Evolutionary conservation across 2,797 vertebrate species (phyloP).

Genomic region (Mormyrus proboscirostris): DNA sequence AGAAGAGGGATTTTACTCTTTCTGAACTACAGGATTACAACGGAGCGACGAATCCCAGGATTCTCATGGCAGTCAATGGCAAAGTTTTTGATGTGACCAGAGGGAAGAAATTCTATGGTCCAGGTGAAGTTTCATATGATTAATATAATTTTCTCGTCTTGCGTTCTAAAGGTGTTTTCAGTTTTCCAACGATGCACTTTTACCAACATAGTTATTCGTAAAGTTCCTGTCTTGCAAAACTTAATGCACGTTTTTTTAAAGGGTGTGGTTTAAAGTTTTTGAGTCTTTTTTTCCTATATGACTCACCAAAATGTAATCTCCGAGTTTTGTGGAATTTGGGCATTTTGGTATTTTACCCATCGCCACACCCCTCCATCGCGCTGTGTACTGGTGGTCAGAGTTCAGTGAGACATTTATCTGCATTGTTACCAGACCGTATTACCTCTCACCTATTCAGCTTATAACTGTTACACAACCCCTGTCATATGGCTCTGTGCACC

Average conservation of each 20-base stretch:
- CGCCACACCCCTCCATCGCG: not conserved
- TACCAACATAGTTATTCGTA: not conserved
- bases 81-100: constrained; percentile 94
- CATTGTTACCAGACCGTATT: constrained; percentile 16
- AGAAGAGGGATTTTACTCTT: constrained; percentile 79
- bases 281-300: not conserved
- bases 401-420: not conserved
- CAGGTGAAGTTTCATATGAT: constrained; percentile 58
- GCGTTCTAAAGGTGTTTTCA: not conserved
- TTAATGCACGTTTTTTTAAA: not conserved
- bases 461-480: not conserved
- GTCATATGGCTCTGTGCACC: not conserved
- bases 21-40: constrained; percentile 74
- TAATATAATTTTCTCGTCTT: not conserved
- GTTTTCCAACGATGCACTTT: not conserved
- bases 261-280: not conserved
- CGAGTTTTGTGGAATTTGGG: not conserved
- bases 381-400: constrained; percentile 9
- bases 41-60: constrained; percentile 68
- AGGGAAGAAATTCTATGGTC: constrained; percentile 88
- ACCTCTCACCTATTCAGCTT: constrained; percentile 48
- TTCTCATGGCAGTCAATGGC: constrained; percentile 87
- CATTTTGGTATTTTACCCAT: not conserved
- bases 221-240: not conserved
- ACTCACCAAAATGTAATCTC: not conserved